Base-by-base conservation (phyloP, 2,888 invertebrate species). In the Lysandra coridon region DNA sequence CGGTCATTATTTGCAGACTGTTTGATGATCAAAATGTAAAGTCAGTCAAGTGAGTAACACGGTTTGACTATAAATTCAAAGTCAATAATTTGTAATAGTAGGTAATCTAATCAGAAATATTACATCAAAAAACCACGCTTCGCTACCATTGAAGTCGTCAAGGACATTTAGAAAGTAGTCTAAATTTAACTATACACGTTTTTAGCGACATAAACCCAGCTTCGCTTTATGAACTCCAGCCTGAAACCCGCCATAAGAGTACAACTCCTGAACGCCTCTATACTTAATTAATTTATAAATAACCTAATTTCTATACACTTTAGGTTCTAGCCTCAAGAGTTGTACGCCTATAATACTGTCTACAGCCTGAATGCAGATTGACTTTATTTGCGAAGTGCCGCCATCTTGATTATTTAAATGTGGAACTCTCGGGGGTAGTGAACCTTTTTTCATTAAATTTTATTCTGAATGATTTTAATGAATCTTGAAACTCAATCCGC, bases 401-500 rank as follows among this genome's bases (percentile, higher is more conserved):
- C 53, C 64, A 78, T 73, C 30, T 37, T 77, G 33, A 14, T 75
- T 75, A 74, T 75, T 75, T 75, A 30, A 75, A 75, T 49, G 44
- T 49, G 49, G 49, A 75, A 75, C n/a, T 3, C 12, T 49, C 49
- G 30, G 23, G 49, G 49, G 23, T 75, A 49, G 23, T 30, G 23
- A 75, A 75, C 69, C 33, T 69, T 69, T 69, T 69, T 69, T 17
- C 64, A 69, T 69, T 33, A 37, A 33, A 37, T 33, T 69, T 69
- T 37, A 33, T 17, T 10, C 69, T 33, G 33, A 37, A 69, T 37
- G 69, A 69, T 37, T 69, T 64, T 64, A 64, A 80, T 80, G 44
- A 78, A 64, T 75, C 37, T 86, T 83, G 85, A 86, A 87, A 87
- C 87, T 85, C 89, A 83, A 84, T 83, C 84, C 81, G 84, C 81